Evolutionary conservation across 2,888 invertebrate species (phyloP).

Genomic region (Scaptomyza flava): DNA sequence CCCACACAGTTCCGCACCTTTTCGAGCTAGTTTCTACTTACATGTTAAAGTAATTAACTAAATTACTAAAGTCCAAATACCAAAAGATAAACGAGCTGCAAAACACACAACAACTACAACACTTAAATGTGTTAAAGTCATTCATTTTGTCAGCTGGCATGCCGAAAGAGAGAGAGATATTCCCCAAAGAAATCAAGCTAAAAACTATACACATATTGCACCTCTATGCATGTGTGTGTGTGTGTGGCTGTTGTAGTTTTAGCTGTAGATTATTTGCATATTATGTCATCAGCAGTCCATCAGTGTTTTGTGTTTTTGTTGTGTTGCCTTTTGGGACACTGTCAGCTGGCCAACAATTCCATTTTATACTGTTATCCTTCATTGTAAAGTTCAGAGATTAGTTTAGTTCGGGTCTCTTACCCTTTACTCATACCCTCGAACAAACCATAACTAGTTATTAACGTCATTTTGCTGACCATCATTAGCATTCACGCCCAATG

Average conservation of each 20-base stretch:
- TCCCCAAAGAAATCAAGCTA: slow-evolving; percentile 83
- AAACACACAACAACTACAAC: slow-evolving; percentile 19
- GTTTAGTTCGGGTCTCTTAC: slow-evolving; percentile 20
- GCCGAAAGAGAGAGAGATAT: slow-evolving; percentile 52
- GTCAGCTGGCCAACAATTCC: slow-evolving; percentile 54
- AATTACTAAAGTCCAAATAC: slow-evolving; percentile 68
- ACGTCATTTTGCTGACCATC: slow-evolving; percentile 50
- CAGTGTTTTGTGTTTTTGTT: not conserved
- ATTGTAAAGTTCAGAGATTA: slow-evolving; percentile 76
- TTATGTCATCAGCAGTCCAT: slow-evolving; percentile 71
- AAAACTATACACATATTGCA: slow-evolving; percentile 69
- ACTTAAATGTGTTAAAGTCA: slow-evolving; percentile 29
- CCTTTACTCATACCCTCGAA: not conserved
- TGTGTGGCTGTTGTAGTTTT: slow-evolving; percentile 24
- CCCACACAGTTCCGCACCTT: slow-evolving; percentile 61
- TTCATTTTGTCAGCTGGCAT: slow-evolving; percentile 63
- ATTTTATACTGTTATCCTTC: slow-evolving; percentile 26
- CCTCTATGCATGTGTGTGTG: slow-evolving; percentile 6
- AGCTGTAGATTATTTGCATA: slow-evolving; percentile 71
- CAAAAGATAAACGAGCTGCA: slow-evolving; percentile 62
- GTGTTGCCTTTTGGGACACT: slow-evolving; percentile 64
- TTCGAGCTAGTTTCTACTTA: slow-evolving; percentile 47
- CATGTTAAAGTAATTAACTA: slow-evolving; percentile 79
- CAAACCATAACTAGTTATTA: slow-evolving; percentile 61
- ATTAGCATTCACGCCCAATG: slow-evolving; percentile 49